Base-by-base conservation (phyloP, 2,113 vertebrate genomes). In the Tympanuchus pallidicinctus region DNA sequence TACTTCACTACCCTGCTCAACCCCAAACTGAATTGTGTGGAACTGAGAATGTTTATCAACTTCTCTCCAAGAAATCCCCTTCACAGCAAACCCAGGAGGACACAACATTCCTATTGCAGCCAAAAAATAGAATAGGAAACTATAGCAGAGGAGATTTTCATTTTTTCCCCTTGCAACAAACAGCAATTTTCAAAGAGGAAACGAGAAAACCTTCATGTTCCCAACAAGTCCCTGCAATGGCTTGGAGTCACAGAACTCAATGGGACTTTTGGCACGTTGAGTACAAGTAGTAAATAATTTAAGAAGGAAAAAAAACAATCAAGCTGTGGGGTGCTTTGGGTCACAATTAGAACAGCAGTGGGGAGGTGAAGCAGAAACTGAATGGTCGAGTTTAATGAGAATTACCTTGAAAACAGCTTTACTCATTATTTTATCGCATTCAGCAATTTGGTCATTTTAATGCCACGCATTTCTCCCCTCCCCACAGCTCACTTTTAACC, bases 401-500 rank as follows among this genome's bases (percentile, higher is more conserved):
- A 77, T 40, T 90, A 78, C 3, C 69, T 15, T 15, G 40, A 78
- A 36, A 71, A 83, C 3, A 1, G 32, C 5, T 18, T 7, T 82
- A 25, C 25, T 81, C 87, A 89, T 59, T n/a, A 71, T 72, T 92
- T 50, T n/a, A 80, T 72, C 50, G 16, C 21, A 47, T 20, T 92
- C 91, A 86, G 88, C 85, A 94, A 75, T 48, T 60, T 61, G n/a
- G 28, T 12, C 47, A 47, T 17, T 93, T 80, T 60, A 66, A 85
- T 64, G 36, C 80, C 69, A 83, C 36, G 20, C 17, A 18, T 43
- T 16, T 7, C 18, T 3, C 2, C 5, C 20, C 30, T 27, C 40
- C 34, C 47, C 16, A 74, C 40, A 40, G 86, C 92, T 77, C 88
- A 22, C 64, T 92, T 83, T 38, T 86, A 94, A 94, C 86, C 90